Percentiles rank a stretch among this genome's conserved stretches.
phyloP scores from a whole-genome alignment of 2,113 vertebrate species.

The Eurypyga helias region DNA sequence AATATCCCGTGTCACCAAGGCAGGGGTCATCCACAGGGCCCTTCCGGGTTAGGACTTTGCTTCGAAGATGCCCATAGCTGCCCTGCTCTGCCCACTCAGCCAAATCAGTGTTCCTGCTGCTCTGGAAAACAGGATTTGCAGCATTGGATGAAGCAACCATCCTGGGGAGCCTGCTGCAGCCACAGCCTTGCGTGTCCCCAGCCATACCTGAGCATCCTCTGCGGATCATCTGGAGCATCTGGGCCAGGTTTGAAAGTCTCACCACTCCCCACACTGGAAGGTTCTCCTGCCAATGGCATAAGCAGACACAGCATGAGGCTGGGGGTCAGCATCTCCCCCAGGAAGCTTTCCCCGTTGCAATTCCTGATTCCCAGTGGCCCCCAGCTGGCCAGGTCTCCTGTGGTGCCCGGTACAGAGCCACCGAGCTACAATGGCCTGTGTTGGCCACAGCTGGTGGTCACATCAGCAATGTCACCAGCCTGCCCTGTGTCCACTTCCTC shows the following conservation, averaged over 20 bases:
- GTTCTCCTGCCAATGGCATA: neutral
- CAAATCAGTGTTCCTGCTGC: neutral
- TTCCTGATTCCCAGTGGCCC: neutral
- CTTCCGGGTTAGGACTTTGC: neutral
- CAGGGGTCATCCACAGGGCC: neutral
- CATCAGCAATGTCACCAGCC: neutral
- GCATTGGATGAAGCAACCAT: neutral
- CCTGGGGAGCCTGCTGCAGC: neutral
- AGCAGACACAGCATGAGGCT: neutral
- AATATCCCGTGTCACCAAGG: neutral
- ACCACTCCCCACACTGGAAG: neutral
- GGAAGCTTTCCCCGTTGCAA: neutral
- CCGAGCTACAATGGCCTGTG: fast-evolving
- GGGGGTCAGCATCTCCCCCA: no score
- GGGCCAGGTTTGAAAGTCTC: neutral
- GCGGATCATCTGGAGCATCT: neutral
- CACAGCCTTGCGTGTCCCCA: fast-evolving
- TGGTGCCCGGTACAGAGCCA: fast-evolving
- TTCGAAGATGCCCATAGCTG: neutral
- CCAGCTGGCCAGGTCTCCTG: neutral
- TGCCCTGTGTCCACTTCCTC: neutral
- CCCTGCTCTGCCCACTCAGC: neutral
- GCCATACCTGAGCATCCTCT: neutral
- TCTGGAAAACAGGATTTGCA: neutral
- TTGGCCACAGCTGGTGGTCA: neutral